Conservation (phyloP, 1,140 invertebrate genomes). For the Trachymyrmex cornetzi region DNA sequence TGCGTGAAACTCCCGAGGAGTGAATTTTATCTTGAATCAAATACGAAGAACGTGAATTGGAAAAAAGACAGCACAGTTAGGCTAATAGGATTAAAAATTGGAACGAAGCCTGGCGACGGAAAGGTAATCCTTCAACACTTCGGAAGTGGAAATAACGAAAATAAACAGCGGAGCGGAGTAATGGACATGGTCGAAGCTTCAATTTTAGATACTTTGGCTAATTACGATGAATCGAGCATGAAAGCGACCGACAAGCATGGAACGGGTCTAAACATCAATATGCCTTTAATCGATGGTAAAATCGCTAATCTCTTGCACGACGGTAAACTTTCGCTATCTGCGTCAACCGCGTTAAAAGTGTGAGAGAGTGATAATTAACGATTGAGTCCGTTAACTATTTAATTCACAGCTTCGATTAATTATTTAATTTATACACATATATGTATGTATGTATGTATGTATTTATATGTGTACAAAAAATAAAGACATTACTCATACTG, state of each 20-base stretch:
- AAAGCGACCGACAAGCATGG: background rate
- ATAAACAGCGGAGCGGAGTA: background rate
- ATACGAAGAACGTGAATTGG: background rate
- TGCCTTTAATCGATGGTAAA: background rate
- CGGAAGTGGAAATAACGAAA: background rate
- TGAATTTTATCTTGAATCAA: constrained; percentile 3
- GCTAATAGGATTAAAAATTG: background rate
- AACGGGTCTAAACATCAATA: background rate
- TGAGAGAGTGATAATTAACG: constrained; percentile 17
- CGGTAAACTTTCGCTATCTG: constrained; percentile 11
- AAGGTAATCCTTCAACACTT: background rate
- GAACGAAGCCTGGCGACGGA: background rate
- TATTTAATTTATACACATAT: constrained; percentile 1
- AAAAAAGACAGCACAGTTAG: background rate
- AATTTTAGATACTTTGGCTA: background rate
- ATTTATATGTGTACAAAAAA: background rate
- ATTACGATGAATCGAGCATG: background rate
- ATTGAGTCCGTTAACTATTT: constrained; percentile 5
- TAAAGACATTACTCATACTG: background rate
- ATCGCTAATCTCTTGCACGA: background rate
- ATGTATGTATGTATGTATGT: background rate
- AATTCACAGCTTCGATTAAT: constrained; percentile 23
- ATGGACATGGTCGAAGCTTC: background rate
- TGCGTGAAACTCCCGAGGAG: constrained; percentile 22
- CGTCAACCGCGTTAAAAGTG: background rate